Base-by-base conservation (phyloP, 2,113 vertebrate genomes). In the Heliornis fulica region DNA sequence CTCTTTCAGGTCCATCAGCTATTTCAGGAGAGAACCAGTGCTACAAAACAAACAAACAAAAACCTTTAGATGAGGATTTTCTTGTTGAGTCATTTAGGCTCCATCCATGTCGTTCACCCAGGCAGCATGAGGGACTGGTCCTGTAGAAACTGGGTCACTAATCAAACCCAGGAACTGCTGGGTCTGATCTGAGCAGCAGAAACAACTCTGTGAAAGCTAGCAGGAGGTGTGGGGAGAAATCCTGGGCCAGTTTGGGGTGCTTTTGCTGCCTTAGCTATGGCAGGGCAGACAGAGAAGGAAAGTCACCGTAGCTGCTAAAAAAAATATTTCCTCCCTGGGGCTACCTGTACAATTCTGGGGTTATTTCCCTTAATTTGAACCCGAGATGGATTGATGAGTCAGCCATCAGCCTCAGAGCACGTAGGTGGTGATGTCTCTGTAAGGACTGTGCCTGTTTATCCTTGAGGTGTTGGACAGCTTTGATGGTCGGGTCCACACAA, bases 391-490 rank as follows among this genome's bases (percentile, higher is more conserved):
- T 78, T 92, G 70, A 50, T 70, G 3, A 9, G 61, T 81, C 81
- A 77, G 43, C 54, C 63, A 85, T 50, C 85, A 68, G 54, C 87
- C 71, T 83, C 76, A 69, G 92, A 71, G 36, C 0, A 11, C 78
- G 7, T 60, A 36, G 81, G 64, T 71, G 90, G 90, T 56, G 57
- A 59, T 92, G 79, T 77, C 43, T 60, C n/a, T 85, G 1, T 88
- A 95, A 94, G 46, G 91, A 76, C 90, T 90, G 72, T 94, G 74
- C 79, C 56, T 81, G 75, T 78, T 94, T 88, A 95, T 95, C 94
- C 93, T 51, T 83, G 76, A 71, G 5, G 17, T 86, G 41, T 90
- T 50, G 81, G 72, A 25, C 79, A 68, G 89, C 79, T 96, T 78
- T 92, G 82, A 77, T 86, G 64, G 46, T 8, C 74, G 79, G 43